Percentiles rank a stretch among this genome's conserved stretches.
Evolutionary conservation across 2,113 vertebrate species (phyloP).

Genomic region (Poeciliopsis turrubarensis): DNA sequence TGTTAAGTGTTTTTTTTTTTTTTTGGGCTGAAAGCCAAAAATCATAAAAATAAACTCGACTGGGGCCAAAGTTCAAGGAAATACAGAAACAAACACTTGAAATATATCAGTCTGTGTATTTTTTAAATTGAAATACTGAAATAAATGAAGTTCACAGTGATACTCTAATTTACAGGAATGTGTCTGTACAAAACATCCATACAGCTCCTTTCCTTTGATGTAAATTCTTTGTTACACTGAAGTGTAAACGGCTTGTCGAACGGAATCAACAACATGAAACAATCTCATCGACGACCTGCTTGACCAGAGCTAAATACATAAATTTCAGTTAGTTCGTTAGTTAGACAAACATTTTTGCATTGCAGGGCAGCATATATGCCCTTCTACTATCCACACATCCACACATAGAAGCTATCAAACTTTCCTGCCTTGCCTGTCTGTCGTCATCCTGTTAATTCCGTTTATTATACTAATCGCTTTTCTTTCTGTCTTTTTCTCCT

Average conservation of each 20-base stretch:
- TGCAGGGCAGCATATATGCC: too few relatives aligned
- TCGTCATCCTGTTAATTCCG: slow-evolving; percentile 4
- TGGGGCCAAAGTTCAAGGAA: too few relatives aligned
- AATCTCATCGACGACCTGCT: neutral
- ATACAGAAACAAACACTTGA: neutral
- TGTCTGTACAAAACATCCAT: too few relatives aligned
- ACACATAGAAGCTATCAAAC: neutral
- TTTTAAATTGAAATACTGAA: too few relatives aligned
- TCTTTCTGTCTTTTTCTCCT: slow-evolving; percentile 23
- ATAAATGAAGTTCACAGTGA: neutral
- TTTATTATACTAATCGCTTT: slow-evolving; percentile 60
- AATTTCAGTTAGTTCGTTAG: too few relatives aligned
- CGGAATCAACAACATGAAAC: neutral
- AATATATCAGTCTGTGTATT: neutral
- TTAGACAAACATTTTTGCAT: too few relatives aligned
- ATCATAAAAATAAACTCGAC: too few relatives aligned
- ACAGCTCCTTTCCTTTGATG: neutral
- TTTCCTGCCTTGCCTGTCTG: slow-evolving; percentile 21
- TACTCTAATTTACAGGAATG: neutral
- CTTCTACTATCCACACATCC: too few relatives aligned
- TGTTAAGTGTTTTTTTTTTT: too few relatives aligned
- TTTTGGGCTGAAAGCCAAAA: too few relatives aligned
- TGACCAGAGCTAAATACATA: too few relatives aligned
- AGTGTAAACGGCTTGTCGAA: neutral
- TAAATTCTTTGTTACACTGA: neutral